Percentiles rank a stretch among this genome's conserved stretches.
phyloP scores from a whole-genome alignment of 2,797 vertebrate species.

The Halcyon chelicuti region DNA sequence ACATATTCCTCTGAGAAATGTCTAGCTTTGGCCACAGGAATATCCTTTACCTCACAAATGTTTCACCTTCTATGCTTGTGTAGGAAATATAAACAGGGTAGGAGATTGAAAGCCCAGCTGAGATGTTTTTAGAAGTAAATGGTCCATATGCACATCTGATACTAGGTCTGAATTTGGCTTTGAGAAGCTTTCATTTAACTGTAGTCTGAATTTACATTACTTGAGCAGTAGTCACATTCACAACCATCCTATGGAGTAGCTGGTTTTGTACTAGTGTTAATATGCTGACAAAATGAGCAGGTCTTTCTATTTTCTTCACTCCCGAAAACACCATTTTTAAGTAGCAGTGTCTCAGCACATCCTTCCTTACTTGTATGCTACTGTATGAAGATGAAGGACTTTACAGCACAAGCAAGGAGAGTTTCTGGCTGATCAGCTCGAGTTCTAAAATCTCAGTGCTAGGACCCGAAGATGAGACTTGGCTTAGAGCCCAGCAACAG shows the following conservation, averaged over 20 bases:
- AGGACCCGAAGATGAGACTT: constrained; percentile 3
- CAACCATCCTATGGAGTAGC: background rate
- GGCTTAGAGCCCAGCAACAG: background rate
- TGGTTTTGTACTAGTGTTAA: background rate
- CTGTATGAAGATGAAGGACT: background rate
- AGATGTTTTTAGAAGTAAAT: background rate
- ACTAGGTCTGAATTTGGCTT: background rate
- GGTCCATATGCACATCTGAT: background rate
- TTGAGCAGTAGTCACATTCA: background rate
- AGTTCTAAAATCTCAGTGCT: background rate
- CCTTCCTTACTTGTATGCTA: background rate
- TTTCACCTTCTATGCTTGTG: background rate
- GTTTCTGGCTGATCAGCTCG: background rate
- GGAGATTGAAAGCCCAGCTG: background rate
- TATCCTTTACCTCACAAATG: background rate
- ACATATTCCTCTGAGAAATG: background rate
- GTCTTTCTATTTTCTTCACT: background rate
- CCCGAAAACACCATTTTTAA: background rate
- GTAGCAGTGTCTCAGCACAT: background rate
- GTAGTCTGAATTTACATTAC: background rate
- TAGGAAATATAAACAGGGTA: background rate
- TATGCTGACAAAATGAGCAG: background rate
- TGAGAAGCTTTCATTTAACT: background rate
- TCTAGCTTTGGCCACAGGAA: background rate
- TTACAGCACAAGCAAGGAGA: background rate